phyloP scores from a whole-genome alignment of 2,113 vertebrate genomes.

The Phoenicopterus ruber region DNA sequence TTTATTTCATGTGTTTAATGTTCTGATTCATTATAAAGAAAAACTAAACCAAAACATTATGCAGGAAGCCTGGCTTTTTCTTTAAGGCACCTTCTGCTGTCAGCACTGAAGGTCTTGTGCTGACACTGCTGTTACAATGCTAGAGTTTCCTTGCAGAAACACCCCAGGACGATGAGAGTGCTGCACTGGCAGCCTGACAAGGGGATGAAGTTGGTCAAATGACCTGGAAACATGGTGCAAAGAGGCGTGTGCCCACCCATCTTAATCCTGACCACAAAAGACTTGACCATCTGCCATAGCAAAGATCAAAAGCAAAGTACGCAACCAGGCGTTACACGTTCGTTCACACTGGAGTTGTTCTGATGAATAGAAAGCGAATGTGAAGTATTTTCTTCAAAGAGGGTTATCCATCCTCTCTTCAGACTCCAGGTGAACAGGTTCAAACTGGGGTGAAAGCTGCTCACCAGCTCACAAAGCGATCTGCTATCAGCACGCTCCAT shows the following conservation, averaged over 20 bases:
- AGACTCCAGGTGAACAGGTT: background rate
- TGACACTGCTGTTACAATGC: background rate
- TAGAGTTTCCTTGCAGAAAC: background rate
- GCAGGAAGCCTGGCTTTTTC: background rate
- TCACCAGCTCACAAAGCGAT: background rate
- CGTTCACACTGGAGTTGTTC: background rate
- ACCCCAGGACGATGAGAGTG: background rate
- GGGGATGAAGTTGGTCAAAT: background rate
- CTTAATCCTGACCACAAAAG: background rate
- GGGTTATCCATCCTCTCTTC: background rate
- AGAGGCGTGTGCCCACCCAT: background rate
- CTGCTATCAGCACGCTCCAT: background rate
- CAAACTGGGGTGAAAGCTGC: background rate
- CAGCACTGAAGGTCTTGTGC: background rate
- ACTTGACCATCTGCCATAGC: background rate
- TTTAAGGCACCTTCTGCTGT: background rate
- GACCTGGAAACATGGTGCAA: background rate
- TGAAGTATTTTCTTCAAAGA: background rate
- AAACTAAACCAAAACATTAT: background rate
- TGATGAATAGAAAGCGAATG: background rate
- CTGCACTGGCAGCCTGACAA: background rate
- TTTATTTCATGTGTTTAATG: background rate
- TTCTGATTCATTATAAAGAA: background rate
- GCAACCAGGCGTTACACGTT: rapidly evolving
- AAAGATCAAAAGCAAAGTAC: background rate